A percentile compares a stretch with the other conserved stretches of the same genome.
Evolutionary conservation across 2,888 invertebrate genomes (phyloP).

Genomic region (Plusia festucae): DNA sequence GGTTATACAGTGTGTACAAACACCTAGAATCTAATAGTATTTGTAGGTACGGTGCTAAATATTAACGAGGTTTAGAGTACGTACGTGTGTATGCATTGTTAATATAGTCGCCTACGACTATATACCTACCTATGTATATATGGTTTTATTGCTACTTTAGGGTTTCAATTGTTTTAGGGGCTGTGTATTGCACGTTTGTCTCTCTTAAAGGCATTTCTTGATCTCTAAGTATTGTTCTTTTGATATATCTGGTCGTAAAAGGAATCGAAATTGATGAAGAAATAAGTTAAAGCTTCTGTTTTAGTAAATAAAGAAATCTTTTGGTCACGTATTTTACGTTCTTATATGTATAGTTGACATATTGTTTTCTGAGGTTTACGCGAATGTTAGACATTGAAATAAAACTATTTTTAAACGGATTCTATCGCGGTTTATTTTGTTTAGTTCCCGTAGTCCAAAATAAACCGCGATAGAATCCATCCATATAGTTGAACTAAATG

Average conservation of each 20-base stretch:
- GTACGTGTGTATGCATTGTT: slow-evolving; percentile 54
- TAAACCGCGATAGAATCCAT: too few species aligned
- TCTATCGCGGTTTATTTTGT: too few species aligned
- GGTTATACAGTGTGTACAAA: slow-evolving; percentile 60
- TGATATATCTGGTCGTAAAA: slow-evolving; percentile 4
- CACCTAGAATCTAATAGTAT: slow-evolving; percentile 65
- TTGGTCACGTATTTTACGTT: too few species aligned
- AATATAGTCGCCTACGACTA: slow-evolving; percentile 8
- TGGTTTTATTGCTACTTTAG: not conserved
- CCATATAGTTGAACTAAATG: too few species aligned
- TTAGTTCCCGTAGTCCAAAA: too few species aligned
- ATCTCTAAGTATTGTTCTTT: slow-evolving; percentile 1
- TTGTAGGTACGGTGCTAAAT: slow-evolving; percentile 65
- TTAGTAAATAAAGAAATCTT: too few species aligned
- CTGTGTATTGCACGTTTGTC: not conserved
- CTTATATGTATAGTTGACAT: too few species aligned
- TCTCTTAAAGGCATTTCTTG: slow-evolving; percentile 1
- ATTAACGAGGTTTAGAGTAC: slow-evolving; percentile 64
- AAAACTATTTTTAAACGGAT: too few species aligned
- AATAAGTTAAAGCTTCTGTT: too few species aligned
- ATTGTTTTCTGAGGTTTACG: too few species aligned
- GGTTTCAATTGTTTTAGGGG: not conserved
- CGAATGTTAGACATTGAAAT: too few species aligned
- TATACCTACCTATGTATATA: not conserved
- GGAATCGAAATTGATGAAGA: not conserved